Evolutionary conservation across 2,113 vertebrate genomes (phyloP).

Genomic region (Turnix velox): DNA sequence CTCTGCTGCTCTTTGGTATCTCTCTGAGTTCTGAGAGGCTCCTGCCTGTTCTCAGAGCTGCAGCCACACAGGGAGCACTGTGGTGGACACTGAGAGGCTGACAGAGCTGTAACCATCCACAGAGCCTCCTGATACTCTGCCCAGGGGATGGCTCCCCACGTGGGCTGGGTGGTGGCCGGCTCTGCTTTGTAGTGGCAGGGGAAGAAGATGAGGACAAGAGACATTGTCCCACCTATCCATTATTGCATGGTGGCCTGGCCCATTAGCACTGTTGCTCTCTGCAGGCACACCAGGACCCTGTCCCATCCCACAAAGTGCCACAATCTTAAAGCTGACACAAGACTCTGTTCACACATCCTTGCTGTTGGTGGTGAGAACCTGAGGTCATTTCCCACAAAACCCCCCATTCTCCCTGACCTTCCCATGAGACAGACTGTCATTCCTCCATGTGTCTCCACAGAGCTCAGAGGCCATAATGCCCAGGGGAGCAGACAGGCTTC

Average conservation of each 20-base stretch:
- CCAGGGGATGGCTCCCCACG: neutral
- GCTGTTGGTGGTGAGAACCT: neutral
- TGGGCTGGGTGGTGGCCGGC: neutral
- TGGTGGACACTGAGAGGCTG: neutral
- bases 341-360: fast-evolving
- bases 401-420: neutral
- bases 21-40: neutral
- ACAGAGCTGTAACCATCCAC: fast-evolving
- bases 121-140: neutral
- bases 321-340: fast-evolving
- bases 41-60: neutral
- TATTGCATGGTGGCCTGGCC: neutral
- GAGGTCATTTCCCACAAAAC: neutral
- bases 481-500: neutral
- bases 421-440: neutral
- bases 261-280: neutral
- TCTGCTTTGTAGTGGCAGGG: neutral
- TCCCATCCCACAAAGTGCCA: fast-evolving
- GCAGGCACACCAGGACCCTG: neutral
- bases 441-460: neutral
- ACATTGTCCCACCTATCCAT: neutral
- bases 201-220: neutral
- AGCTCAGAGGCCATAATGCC: neutral
- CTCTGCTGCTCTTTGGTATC: neutral
- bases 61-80: neutral